A percentile compares a stretch with the other conserved stretches of the same genome.
phyloP scores from a whole-genome alignment of 2,888 invertebrate genomes.

The Neoaliturus tenellus region DNA sequence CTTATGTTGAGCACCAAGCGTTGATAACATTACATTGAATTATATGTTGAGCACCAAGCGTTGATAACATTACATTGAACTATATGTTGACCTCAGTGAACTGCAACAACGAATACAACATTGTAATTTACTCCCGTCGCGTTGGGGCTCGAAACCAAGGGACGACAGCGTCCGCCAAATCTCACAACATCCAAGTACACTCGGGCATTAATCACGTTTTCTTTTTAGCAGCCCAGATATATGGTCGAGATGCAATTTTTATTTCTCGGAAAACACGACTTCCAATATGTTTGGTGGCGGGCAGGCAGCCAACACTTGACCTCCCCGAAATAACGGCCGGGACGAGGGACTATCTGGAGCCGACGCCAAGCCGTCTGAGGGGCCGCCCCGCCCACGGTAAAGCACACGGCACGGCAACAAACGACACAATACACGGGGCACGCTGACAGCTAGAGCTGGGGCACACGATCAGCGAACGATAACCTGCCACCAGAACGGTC shows the following conservation, averaged over 20 bases:
- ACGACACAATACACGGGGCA: too few relatives aligned
- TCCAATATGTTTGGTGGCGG: constrained; percentile 35
- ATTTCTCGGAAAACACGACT: constrained; percentile 31
- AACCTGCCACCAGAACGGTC: too few relatives aligned
- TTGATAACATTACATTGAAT: too few relatives aligned
- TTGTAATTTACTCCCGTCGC: too few relatives aligned
- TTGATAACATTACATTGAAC: too few relatives aligned
- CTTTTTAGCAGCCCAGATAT: constrained; percentile 3
- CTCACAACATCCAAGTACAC: not conserved
- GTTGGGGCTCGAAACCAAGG: too few relatives aligned
- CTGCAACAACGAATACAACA: too few relatives aligned
- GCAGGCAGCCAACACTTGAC: constrained; percentile 45
- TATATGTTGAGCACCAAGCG: too few relatives aligned
- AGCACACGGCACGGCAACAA: not conserved
- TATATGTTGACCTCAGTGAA: too few relatives aligned
- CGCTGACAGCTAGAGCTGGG: too few relatives aligned
- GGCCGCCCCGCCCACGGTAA: not conserved
- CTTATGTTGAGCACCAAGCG: too few relatives aligned
- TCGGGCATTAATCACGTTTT: not conserved
- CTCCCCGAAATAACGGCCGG: constrained; percentile 48
- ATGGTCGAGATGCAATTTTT: constrained; percentile 43
- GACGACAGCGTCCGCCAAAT: not conserved
- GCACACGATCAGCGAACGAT: too few relatives aligned
- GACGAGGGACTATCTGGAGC: not conserved
- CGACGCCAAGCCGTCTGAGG: constrained; percentile 52